A percentile compares a stretch with the other conserved stretches of the same genome.
Conservation (phyloP, 2,113 vertebrate genomes). For the Muntiacus muntjak region DNA sequence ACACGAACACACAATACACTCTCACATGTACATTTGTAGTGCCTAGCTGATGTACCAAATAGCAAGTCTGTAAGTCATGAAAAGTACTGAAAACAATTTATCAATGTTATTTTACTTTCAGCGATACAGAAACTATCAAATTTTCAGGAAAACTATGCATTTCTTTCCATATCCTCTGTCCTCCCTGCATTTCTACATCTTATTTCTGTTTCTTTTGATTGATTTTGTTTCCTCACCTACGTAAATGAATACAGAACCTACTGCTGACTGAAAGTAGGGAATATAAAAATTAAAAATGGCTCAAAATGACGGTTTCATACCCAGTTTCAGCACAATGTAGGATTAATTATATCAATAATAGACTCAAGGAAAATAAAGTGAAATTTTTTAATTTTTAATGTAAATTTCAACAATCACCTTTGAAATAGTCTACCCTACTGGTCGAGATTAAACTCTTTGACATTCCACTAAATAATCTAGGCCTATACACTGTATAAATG, state of each 20-base stretch:
- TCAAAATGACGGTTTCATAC: not conserved
- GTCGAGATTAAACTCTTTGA: not conserved
- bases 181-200: not conserved
- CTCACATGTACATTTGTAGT: not conserved
- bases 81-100: not conserved
- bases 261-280: not conserved
- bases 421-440: not conserved
- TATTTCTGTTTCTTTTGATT: not conserved
- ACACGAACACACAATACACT: not conserved
- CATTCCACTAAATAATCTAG: not conserved
- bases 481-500: not conserved
- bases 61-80: not conserved
- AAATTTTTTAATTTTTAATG: not conserved
- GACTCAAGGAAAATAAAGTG: not conserved
- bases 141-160: not conserved
- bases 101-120: not conserved
- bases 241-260: not conserved
- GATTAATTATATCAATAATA: not conserved
- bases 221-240: not conserved
- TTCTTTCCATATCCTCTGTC: not conserved
- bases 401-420: not conserved
- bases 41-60: not conserved
- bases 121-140: not conserved
- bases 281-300: not conserved
- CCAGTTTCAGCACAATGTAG: not conserved